These are phyloP conservation scores for Melanostoma scalare DNA, from an alignment of 2,888 invertebrate species.

Conservation along the genomic window DNA sequence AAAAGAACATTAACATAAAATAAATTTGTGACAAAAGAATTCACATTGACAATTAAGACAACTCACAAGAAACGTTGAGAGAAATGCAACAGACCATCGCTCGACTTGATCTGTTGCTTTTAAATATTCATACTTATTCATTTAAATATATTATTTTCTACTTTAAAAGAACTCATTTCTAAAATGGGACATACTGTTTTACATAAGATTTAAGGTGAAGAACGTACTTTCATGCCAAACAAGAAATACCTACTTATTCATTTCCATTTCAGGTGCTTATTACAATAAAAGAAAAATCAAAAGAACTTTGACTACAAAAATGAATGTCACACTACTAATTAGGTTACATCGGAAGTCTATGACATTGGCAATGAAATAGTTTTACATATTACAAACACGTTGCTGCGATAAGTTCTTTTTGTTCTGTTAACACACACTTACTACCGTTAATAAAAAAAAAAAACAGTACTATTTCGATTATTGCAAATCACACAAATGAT, in stretches of 20 bases:
- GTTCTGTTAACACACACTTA: not conserved
- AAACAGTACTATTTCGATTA: constrained; percentile 22
- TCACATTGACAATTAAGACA: not conserved
- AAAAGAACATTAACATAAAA: not conserved
- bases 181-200: not conserved
- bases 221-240: not conserved
- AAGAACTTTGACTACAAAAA: constrained; percentile 13
- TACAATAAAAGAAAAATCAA: constrained; percentile 17
- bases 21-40: not conserved
- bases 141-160: not conserved
- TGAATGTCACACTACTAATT: constrained; percentile 54
- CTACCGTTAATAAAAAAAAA: not conserved
- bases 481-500: constrained; percentile 25
- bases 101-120: no score
- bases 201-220: not conserved
- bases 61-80: no score
- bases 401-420: not conserved
- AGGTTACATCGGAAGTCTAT: constrained; percentile 47
- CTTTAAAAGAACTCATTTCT: not conserved
- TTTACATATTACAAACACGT: constrained; percentile 13
- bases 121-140: no score
- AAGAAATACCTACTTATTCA: constrained; percentile 45
- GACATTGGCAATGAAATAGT: constrained; percentile 6
- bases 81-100: no score
- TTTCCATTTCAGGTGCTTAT: constrained; percentile 9